phyloP scores from a whole-genome alignment of 1,140 invertebrate species.

The Eueides isabella region DNA sequence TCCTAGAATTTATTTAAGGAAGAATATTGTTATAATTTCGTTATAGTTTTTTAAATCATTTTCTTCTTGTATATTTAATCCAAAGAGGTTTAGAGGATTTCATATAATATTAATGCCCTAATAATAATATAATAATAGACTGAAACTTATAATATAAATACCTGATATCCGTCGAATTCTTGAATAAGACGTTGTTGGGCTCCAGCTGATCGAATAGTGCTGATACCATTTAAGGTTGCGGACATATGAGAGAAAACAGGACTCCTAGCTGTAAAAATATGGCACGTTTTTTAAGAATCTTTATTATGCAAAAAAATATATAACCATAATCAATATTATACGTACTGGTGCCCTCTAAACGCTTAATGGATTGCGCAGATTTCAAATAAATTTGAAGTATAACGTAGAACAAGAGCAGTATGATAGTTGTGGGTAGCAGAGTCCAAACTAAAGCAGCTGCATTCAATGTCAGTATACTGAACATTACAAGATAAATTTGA shows the following conservation, averaged over 20 bases:
- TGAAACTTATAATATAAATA: constrained; percentile 31
- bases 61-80: background rate
- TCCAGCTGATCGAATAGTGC: constrained; percentile 90
- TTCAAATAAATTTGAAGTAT: constrained; percentile 90
- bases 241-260: constrained; percentile 93
- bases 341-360: constrained; percentile 91
- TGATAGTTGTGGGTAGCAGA: constrained; percentile 85
- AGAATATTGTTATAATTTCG: background rate
- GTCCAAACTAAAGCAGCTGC: constrained; percentile 89
- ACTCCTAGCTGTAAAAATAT: constrained; percentile 83
- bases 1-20: constrained; percentile 50
- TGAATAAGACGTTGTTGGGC: constrained; percentile 86
- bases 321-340: constrained; percentile 23
- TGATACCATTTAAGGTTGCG: constrained; percentile 89
- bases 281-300: constrained; percentile 6
- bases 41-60: background rate
- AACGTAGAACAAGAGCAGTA: constrained; percentile 87
- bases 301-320: background rate
- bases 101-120: too few relatives aligned
- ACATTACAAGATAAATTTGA: constrained; percentile 85
- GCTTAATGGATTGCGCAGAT: constrained; percentile 92
- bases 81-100: background rate
- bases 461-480: constrained; percentile 86
- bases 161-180: constrained; percentile 85
- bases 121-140: too few relatives aligned